Evolutionary conservation across 2,888 invertebrate species (phyloP), one percentile per base, ranked within the genome.

Genomic region (Barypeithes pellucidus): DNA sequence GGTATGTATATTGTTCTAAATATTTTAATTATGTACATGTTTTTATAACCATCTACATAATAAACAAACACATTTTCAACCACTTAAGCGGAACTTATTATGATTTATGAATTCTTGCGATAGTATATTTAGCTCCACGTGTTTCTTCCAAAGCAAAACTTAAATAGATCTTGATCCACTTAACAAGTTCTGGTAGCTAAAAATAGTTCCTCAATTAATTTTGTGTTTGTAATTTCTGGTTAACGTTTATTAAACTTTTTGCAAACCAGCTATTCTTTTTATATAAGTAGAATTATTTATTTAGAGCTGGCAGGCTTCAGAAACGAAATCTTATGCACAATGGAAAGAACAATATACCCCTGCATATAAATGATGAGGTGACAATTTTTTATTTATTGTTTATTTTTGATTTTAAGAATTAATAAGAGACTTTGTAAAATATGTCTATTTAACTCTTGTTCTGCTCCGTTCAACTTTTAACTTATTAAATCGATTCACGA

Each of bases 81-180:
- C 59, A 16, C 16, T 39, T 39, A 39, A 59, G 18, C 14, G 36
- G 39, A 59, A 29, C 59, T 59, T 57, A 14, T 33, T 36, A 33
- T 29, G 18, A 29, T 36, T 59, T 33, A 33, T 14, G 39, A 18
- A 16, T 18, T 39, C 59, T 33, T 29, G 59, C 36, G 16, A n/a
- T 59, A 59, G 39, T 59, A 59, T 16, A 59, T 59, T 59, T 59
- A 39, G 59, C 16, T 36, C 36, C 33, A 36, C 59, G 36, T 29
- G 59, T 33, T 59, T 36, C 59, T 39, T 18, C 18, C 59, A 18
- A 39, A 59, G 47, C 18, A 14, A 59, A 59, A 33, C 36, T 39
- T 59, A 39, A 59, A 59, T 59, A 59, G 39, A 18, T 59, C 59
- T 59, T 54, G 36, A 59, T 59, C 59, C 60, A 60, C 41, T 60